These are phyloP conservation scores for Doris montereyensis DNA, from an alignment of 2,888 invertebrate species.

Conservation along the genomic window DNA sequence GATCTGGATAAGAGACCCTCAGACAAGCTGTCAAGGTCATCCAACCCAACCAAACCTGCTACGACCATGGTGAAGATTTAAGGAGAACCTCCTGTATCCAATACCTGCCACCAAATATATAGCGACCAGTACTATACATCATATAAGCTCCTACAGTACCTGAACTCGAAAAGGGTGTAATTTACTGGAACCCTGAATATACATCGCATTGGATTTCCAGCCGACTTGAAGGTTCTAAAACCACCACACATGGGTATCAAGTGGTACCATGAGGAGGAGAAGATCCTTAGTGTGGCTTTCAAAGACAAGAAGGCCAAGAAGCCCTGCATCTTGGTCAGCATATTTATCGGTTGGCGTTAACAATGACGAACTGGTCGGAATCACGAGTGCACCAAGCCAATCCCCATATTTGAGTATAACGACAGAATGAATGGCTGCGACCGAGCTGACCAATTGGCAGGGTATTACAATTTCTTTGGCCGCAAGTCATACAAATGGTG, in stretches of 20 bases:
- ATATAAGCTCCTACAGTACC: not conserved
- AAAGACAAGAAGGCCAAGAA: slow-evolving; percentile 4
- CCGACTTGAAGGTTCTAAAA: not conserved
- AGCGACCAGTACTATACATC: not conserved
- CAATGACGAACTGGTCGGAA: not conserved
- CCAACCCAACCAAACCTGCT: no score
- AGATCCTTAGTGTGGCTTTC: not conserved
- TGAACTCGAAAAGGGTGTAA: not conserved
- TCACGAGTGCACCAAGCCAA: not conserved
- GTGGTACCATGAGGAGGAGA: not conserved
- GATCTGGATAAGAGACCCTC: no score
- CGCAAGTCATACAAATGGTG: not conserved
- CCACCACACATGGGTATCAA: not conserved
- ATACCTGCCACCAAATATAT: not conserved
- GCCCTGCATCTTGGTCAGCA: not conserved
- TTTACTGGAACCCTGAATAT: not conserved
- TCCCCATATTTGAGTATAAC: not conserved
- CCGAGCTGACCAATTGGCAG: not conserved
- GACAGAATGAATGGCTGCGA: not conserved
- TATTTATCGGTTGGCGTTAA: no score
- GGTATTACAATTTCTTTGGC: not conserved
- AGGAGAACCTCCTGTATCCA: no score
- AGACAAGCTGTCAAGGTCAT: no score
- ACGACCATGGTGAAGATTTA: no score
- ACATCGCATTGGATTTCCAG: not conserved